Percentiles rank a stretch among this genome's conserved stretches.
Evolutionary conservation across 1,140 invertebrate genomes (phyloP).

Genomic region (Drosophila sucinea): DNA sequence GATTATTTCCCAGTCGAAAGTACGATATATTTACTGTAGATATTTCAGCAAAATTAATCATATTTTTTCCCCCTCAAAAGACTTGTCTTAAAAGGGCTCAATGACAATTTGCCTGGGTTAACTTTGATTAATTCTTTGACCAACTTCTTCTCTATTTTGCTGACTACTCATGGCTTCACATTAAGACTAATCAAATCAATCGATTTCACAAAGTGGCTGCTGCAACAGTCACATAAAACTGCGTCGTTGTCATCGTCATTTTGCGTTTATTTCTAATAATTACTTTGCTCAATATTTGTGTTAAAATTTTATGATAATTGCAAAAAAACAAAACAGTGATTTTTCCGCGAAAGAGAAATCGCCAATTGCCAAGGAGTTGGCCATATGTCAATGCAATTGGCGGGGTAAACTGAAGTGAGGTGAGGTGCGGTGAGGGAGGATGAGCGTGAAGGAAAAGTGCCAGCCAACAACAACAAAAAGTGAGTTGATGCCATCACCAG

Average conservation of each 20-base stretch:
- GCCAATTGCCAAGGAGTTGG: slow-evolving; percentile 55
- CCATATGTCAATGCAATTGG: slow-evolving; percentile 42
- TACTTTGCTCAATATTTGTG: slow-evolving; percentile 75
- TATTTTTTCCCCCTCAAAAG: no score
- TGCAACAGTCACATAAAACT: not conserved
- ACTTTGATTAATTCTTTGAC: not conserved
- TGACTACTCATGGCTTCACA: slow-evolving; percentile 6
- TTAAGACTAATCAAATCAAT: slow-evolving; percentile 12
- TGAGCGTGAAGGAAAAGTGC: slow-evolving; percentile 40
- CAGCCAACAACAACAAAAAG: slow-evolving; percentile 39
- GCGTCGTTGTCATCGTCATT: slow-evolving; percentile 10
- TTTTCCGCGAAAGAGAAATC: slow-evolving; percentile 76
- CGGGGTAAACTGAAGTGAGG: not conserved
- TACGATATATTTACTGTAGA: not conserved
- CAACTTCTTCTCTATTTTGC: not conserved
- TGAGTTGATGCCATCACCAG: slow-evolving; percentile 42
- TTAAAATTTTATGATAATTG: slow-evolving; percentile 77
- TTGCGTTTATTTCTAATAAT: slow-evolving; percentile 66
- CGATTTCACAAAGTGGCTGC: slow-evolving; percentile 12
- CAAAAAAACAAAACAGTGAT: slow-evolving; percentile 41
- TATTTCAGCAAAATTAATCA: not conserved
- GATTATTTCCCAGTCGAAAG: not conserved
- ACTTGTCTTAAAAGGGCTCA: not conserved
- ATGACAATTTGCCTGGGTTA: not conserved
- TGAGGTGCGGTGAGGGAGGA: slow-evolving; percentile 14